Evolutionary conservation across 2,113 vertebrate species (phyloP), one percentile per base, ranked within the genome.

Genomic region (Madoqua kirkii): DNA sequence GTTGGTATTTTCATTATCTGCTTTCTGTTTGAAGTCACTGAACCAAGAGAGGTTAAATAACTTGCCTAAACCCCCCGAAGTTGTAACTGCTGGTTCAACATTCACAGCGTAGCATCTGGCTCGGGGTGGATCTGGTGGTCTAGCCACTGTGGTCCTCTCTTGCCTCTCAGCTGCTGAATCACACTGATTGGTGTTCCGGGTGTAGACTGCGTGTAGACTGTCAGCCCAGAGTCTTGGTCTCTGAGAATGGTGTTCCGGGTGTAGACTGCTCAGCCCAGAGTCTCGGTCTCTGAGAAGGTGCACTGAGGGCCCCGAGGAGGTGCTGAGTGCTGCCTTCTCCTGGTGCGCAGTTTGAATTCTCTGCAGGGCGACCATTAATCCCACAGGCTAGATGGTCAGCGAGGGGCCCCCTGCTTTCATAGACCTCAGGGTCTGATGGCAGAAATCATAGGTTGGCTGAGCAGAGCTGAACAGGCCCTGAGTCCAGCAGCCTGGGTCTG

Each of bases 121-220:
- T 54, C 36, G 4, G 36, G 36, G 60, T 43, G 16, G 23, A 29
- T 27, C n/a, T n/a, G 31, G 29, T 7, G 25, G 48, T 16, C 17
- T 54, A 3, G 31, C 31, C 45, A 6, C 27, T 1, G 0, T 0
- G 13, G 84, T 27, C 4, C 43, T 36, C 67, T 29, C 45, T 71
- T 17, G 60, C 27, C 16, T 54, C 76, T 55, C 2, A 10, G 17
- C 40, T 7, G 23, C 15, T 54, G 45, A 11, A 21, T 55, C 15
- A 5, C 16, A 36, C 16, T 55, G 36, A 5, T 0, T 0, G 15
- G 3, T 40, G 7, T 48, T 60, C 50, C 4, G 1, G 29, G 52
- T 14, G 8, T 0, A 2, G 60, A 7, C 27, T 76, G 21, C 45
- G n/a, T n/a, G n/a, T n/a, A n/a, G n/a, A n/a, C n/a, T n/a, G n/a